Conservation (phyloP, 2,113 vertebrate species). For the Neolamprologus longior region DNA sequence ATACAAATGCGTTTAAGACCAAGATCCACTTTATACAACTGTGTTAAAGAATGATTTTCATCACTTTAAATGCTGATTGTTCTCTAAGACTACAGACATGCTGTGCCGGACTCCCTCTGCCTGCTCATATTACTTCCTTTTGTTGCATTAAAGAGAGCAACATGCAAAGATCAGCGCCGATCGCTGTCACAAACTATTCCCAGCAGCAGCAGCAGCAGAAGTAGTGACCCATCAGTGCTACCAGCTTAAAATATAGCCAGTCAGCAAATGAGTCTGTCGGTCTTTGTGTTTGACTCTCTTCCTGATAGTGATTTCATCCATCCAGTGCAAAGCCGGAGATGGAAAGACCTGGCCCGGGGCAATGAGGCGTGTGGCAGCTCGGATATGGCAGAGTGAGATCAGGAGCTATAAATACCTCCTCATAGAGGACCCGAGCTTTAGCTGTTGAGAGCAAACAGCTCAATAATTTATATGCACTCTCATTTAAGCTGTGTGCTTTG, state of each 20-base stretch:
- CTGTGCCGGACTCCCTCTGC: neutral
- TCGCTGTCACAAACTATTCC: neutral
- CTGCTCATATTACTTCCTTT: neutral
- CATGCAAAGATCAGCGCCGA: neutral
- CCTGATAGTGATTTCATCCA: slow-evolving; percentile 19
- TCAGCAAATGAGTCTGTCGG: neutral
- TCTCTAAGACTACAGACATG: neutral
- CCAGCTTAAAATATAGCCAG: neutral
- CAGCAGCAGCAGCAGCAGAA: neutral
- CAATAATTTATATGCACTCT: slow-evolving; percentile 69
- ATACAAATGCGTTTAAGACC: neutral
- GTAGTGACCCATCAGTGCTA: slow-evolving; percentile 2
- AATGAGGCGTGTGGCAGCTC: slow-evolving; percentile 32
- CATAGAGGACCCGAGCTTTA: slow-evolving; percentile 19
- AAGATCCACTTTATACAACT: neutral
- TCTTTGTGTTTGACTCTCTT: neutral
- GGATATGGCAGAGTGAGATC: slow-evolving; percentile 34
- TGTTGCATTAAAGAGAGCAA: neutral
- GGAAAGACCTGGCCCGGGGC: neutral
- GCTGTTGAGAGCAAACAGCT: slow-evolving; percentile 61
- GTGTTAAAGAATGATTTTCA: neutral
- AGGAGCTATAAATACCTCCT: slow-evolving; percentile 70
- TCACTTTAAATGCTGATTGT: neutral
- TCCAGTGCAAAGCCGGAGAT: neutral
- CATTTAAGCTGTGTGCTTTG: slow-evolving; percentile 29